Conservation (phyloP, 2,888 invertebrate genomes). For the Chydorus sphaericus region DNA sequence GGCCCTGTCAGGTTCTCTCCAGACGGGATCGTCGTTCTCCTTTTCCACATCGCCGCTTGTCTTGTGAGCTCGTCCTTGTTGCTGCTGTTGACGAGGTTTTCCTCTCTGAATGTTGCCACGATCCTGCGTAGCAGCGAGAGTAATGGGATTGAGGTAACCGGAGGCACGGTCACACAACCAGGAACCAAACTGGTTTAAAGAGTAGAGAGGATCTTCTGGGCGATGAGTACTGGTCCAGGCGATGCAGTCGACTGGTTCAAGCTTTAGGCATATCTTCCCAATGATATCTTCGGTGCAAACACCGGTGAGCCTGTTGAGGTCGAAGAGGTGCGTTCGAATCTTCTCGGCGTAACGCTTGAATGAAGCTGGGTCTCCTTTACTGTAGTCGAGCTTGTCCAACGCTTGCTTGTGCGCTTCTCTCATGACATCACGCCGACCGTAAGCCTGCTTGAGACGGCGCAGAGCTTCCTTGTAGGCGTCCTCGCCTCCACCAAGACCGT, state of each 20-base stretch:
- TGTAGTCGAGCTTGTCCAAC: neutral
- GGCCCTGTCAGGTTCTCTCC: too few species aligned
- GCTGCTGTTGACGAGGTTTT: neutral
- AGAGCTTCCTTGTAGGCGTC: constrained; percentile 4
- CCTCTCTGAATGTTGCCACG: neutral
- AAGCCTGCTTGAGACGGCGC: neutral
- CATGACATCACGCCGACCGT: constrained; percentile 4
- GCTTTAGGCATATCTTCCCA: neutral
- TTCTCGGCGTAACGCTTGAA: constrained; percentile 1
- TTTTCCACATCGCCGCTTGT: too few species aligned
- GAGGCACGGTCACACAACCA: constrained; percentile 8
- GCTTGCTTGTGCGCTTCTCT: neutral
- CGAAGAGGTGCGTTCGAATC: neutral
- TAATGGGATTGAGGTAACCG: neutral
- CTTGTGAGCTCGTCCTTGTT: neutral
- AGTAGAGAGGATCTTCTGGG: neutral
- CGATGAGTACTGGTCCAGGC: neutral
- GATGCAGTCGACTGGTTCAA: neutral
- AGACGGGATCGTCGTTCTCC: too few species aligned
- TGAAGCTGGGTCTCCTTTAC: neutral
- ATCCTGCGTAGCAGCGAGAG: neutral
- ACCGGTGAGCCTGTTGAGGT: neutral
- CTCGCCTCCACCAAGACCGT: constrained; percentile 10
- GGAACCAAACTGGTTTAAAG: neutral
- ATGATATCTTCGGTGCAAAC: neutral